Percentiles rank a stretch among this genome's conserved stretches.
Evolutionary conservation across 2,797 vertebrate species (phyloP).

Genomic region (Sebastes reedi): DNA sequence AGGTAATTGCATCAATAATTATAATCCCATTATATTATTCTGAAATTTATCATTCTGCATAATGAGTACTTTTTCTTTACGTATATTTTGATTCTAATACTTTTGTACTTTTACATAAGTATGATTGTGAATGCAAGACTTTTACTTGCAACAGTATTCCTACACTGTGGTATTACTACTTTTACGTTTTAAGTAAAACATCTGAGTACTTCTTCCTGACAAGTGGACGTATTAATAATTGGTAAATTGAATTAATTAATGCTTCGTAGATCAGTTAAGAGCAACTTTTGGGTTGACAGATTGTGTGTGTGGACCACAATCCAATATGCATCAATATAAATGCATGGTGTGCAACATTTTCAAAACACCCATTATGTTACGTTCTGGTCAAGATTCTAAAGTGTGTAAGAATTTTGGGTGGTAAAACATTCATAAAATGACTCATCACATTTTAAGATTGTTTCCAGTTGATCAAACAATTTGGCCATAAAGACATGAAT

Average conservation of each 20-base stretch:
- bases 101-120: too few species aligned
- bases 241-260: background rate
- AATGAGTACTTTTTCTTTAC: rapidly evolving
- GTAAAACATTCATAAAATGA: background rate
- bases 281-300: background rate
- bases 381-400: background rate
- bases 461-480: background rate
- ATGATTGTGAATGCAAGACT: too few species aligned
- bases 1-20: too few species aligned
- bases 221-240: too few species aligned
- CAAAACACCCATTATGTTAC: background rate
- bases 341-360: background rate
- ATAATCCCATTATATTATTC: too few species aligned
- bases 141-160: too few species aligned
- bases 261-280: background rate
- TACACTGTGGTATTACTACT: background rate
- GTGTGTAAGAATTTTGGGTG: background rate
- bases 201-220: too few species aligned
- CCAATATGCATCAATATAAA: background rate
- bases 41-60: too few species aligned
- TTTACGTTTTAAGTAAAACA: background rate
- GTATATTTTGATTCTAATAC: too few species aligned
- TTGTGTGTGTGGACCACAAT: background rate
- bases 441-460: background rate
- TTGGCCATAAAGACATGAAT: background rate